A percentile compares a stretch with the other conserved stretches of the same genome.
phyloP scores from a whole-genome alignment of 2,797 vertebrate genomes.

The Leucoraja ocellata region DNA sequence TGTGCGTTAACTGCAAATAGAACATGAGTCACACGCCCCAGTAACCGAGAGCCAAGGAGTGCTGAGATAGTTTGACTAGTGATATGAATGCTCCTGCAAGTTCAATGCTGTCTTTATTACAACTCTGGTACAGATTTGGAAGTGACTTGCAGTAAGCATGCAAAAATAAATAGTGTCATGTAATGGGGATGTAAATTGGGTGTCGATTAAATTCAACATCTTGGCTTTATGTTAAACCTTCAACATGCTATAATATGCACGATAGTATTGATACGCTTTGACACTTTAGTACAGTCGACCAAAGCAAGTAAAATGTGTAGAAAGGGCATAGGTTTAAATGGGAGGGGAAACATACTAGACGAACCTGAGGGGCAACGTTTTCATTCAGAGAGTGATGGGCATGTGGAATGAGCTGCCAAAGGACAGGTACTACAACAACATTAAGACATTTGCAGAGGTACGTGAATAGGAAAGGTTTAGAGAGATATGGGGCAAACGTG shows the following conservation, averaged over 20 bases:
- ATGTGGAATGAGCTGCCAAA: too few relatives aligned
- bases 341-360: too few relatives aligned
- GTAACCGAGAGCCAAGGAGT: not conserved
- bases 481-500: too few relatives aligned
- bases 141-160: not conserved
- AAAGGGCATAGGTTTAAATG: not conserved
- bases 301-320: too few relatives aligned
- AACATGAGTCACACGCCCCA: slow-evolving; percentile 1
- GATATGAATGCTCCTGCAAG: not conserved
- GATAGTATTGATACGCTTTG: not conserved
- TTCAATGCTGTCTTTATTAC: not conserved
- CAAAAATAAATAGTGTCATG: not conserved
- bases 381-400: too few relatives aligned
- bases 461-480: too few relatives aligned
- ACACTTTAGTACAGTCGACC: not conserved
- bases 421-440: too few relatives aligned
- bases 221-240: not conserved
- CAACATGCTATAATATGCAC: not conserved
- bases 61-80: not conserved
- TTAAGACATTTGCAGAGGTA: too few relatives aligned
- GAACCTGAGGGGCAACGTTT: too few relatives aligned
- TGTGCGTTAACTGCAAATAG: slow-evolving; percentile 1
- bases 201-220: not conserved
- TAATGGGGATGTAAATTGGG: not conserved
- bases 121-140: not conserved